phyloP scores from a whole-genome alignment of 1,140 invertebrate species.

The Cherax destructor region DNA sequence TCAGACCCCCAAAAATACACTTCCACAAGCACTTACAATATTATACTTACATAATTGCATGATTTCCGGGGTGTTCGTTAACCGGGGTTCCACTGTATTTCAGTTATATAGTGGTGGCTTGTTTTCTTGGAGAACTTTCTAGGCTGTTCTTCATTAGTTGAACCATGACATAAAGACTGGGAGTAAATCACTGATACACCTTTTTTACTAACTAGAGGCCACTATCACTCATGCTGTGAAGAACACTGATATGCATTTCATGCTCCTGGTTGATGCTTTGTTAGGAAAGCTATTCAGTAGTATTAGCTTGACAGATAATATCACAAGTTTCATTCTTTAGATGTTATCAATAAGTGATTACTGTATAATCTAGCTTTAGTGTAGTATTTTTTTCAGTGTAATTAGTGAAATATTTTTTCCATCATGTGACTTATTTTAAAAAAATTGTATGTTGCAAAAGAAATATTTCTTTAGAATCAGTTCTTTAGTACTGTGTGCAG shows the following conservation, averaged over 20 bases:
- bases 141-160: background rate
- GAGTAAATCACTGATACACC: background rate
- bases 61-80: no score
- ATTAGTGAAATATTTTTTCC: no score
- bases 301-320: background rate
- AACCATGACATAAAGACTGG: background rate
- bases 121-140: background rate
- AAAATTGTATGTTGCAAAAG: no score
- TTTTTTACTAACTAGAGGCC: background rate
- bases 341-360: background rate
- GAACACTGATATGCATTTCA: background rate
- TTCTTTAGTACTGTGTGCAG: no score
- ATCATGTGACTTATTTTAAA: no score
- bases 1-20: no score
- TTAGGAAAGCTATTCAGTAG: background rate
- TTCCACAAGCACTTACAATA: no score
- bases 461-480: no score
- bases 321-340: background rate
- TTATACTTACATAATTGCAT: no score
- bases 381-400: no score
- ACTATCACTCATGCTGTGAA: constrained; percentile 53
- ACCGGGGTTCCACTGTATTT: no score
- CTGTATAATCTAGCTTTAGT: no score
- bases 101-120: background rate
- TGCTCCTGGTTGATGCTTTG: background rate